A percentile compares a stretch with the other conserved stretches of the same genome.
These are phyloP conservation scores for Choristoneura rosaceana DNA, from an alignment of 2,888 invertebrate genomes.

Conservation along the genomic window DNA sequence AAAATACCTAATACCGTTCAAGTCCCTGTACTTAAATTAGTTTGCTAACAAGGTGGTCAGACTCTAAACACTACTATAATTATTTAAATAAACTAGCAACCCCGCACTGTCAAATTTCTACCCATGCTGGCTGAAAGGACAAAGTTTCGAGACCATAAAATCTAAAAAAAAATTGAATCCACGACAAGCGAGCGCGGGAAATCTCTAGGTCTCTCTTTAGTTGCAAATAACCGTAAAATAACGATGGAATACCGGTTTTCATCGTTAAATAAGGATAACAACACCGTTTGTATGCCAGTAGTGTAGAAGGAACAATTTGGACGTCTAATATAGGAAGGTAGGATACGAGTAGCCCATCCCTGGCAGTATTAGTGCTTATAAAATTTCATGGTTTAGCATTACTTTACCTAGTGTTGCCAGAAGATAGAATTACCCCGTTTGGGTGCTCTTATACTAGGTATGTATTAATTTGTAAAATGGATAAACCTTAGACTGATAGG, in stretches of 20 bases:
- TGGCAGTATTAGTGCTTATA: not conserved
- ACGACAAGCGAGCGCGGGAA: not conserved
- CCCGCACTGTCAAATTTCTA: too few relatives aligned
- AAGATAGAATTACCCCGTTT: not conserved
- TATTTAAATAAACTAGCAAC: too few relatives aligned
- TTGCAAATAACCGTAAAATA: conserved; percentile 44
- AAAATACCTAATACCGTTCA: not conserved
- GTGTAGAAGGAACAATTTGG: conserved; percentile 30
- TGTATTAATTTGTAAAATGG: not conserved
- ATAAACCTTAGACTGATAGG: too few relatives aligned
- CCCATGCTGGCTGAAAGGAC: too few relatives aligned
- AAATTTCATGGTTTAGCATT: not conserved
- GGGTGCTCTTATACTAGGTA: not conserved
- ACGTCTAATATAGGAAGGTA: not conserved
- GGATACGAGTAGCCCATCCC: not conserved
- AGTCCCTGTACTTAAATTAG: too few relatives aligned
- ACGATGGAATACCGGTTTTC: conserved; percentile 49
- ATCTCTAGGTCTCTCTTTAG: not conserved
- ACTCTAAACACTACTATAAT: too few relatives aligned
- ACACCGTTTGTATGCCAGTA: conserved; percentile 45
- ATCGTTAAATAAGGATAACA: conserved; percentile 46
- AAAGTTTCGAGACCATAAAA: too few relatives aligned
- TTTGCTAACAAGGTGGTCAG: too few relatives aligned
- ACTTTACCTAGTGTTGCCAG: not conserved
- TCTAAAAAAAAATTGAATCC: too few relatives aligned